Evolutionary conservation across 2,113 vertebrate genomes (phyloP).

Genomic region (Cercopithecus mona): DNA sequence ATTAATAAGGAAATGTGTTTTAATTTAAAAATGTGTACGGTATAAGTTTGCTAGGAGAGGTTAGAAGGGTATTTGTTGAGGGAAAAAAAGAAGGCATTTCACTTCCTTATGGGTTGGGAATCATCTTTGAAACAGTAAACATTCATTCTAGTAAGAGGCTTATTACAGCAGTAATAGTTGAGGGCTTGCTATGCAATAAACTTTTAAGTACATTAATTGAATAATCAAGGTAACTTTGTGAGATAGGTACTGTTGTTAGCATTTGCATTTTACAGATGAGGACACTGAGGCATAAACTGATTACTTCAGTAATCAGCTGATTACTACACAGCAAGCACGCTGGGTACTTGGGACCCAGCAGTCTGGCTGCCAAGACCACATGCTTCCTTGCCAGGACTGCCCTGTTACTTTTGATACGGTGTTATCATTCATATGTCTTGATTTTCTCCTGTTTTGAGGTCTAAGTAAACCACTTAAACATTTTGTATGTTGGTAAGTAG

Average conservation of each 20-base stretch:
- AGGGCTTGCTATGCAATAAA: neutral
- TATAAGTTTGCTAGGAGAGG: slow-evolving; percentile 3
- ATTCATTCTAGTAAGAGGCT: slow-evolving; percentile 17
- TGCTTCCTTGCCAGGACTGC: neutral
- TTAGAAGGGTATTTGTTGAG: neutral
- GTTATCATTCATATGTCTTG: neutral
- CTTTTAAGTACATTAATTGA: neutral
- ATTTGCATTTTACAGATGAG: slow-evolving; percentile 29
- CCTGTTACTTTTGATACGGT: neutral
- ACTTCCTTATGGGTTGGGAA: neutral
- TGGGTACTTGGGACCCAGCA: neutral
- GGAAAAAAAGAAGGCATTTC: neutral
- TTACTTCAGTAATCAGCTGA: too few species aligned
- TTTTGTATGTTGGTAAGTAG: neutral
- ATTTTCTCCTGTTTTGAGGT: neutral
- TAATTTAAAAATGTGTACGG: neutral
- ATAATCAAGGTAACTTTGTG: neutral
- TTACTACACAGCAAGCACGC: neutral
- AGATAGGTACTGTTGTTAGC: neutral
- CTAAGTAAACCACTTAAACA: neutral
- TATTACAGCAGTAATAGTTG: neutral
- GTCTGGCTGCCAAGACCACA: neutral
- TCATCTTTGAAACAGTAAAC: slow-evolving; percentile 1
- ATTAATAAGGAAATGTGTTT: neutral
- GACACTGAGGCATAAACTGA: neutral